Base-by-base conservation (phyloP, 2,888 invertebrate genomes). In the Caradrina kadenii region DNA sequence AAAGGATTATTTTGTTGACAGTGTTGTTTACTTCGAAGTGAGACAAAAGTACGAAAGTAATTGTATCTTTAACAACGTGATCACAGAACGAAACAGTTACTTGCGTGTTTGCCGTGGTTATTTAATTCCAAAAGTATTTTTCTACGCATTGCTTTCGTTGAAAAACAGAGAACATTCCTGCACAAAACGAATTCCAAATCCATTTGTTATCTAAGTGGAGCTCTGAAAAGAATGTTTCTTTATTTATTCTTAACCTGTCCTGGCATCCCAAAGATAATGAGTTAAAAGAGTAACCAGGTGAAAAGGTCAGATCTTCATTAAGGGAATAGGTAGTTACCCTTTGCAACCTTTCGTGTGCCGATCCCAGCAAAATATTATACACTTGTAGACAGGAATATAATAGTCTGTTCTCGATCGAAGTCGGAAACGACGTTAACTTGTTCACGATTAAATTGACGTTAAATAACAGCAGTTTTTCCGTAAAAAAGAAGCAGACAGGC, bases 291-390 rank as follows among this genome's bases (percentile, higher is more conserved):
- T 67, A 80, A 76, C 77, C 81, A 76, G 71, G 70, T 76, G 54
- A 61, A 78, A 70, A 76, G 77, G 77, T 76, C 66, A 70, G 63
- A 54, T 70, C 70, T 61, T 66, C 56, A 80, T 69, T 80, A 76
- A 42, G 60, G 60, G 60, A 49, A 48, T 42, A n/a, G 22, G 31
- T 22, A 31, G 50, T 50, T 53, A 49, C 63, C 70, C 48, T 62
- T 49, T 35, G 31, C 13, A 54, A 70, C 60, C 45, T 50, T 53
- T 13, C 53, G 10, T 63, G 26, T 61, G 31, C 42, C 49, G 35
- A 35, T 55, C 21, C 48, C 55, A 42, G 54, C 63, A 54, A 69
- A 60, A 69, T 77, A 61, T 69, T 60, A 69, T 55, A 56, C 53
- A 75, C 52, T 35, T 7, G n/a, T n/a, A 11, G 13, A 61, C 63